Percentiles rank a stretch among this genome's conserved stretches.
Evolutionary conservation across 2,113 vertebrate genomes (phyloP).

Genomic region (Pterocles gutturalis): DNA sequence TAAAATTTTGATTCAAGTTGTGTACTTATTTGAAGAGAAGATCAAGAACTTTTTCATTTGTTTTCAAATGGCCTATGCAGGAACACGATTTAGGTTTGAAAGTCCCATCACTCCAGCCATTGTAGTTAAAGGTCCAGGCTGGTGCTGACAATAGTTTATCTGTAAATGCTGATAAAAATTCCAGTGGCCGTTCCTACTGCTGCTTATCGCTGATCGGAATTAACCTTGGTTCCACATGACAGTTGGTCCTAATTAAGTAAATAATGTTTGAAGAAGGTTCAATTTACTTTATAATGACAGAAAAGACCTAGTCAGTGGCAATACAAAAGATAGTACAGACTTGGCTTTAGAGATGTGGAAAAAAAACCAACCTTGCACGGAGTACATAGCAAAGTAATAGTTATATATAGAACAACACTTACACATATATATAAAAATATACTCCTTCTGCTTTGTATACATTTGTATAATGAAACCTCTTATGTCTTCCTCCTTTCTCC

Average conservation of each 20-base stretch:
- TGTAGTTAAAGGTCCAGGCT: not conserved
- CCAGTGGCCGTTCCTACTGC: not conserved
- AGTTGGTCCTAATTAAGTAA: not conserved
- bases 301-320: not conserved
- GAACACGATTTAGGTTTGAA: not conserved
- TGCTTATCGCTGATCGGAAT: not conserved
- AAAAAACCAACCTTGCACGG: not conserved
- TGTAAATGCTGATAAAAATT: slow-evolving; percentile 21
- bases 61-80: not conserved
- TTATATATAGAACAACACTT: not conserved
- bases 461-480: not conserved
- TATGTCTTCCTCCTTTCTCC: not conserved
- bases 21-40: not conserved
- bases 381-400: not conserved
- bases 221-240: not conserved
- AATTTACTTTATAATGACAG: not conserved
- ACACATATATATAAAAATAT: not conserved
- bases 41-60: not conserved
- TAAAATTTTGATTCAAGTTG: not conserved
- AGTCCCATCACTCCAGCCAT: not conserved
- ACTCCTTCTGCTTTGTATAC: not conserved
- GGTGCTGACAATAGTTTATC: not conserved
- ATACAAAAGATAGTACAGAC: not conserved
- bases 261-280: not conserved
- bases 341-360: not conserved